phyloP scores from a whole-genome alignment of 2,888 invertebrate genomes.

The Limnephilus lunatus region DNA sequence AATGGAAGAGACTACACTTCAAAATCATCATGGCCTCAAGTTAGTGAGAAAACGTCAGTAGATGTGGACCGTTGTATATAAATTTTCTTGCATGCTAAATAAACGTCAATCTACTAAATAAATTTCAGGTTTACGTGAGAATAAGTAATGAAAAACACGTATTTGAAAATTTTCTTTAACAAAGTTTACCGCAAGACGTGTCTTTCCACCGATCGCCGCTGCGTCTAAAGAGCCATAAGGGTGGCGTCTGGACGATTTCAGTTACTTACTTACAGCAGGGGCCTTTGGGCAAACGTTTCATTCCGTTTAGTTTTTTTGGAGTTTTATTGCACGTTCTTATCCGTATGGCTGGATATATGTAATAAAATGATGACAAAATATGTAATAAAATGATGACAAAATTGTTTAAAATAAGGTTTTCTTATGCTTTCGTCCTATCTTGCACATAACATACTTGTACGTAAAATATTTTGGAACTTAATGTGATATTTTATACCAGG shows the following conservation, averaged over 20 bases:
- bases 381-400: background rate
- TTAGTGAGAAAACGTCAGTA: background rate
- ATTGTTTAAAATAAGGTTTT: background rate
- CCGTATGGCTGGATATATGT: background rate
- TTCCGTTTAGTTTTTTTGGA: background rate
- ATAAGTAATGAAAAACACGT: background rate
- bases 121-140: background rate
- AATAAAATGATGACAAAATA: background rate
- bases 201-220: background rate
- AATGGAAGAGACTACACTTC: no score
- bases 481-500: no score
- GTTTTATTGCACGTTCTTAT: background rate
- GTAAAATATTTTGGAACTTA: no score
- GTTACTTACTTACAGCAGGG: slow-evolving; percentile 25
- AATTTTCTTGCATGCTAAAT: background rate
- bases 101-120: background rate
- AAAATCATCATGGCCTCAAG: no score
- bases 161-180: background rate
- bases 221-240: slow-evolving; percentile 20
- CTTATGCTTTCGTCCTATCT: background rate
- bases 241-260: slow-evolving; percentile 18
- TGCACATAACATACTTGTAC: background rate
- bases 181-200: background rate
- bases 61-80: background rate
- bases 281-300: background rate